These are phyloP conservation scores for Hydrolagus colliei DNA, from an alignment of 2,797 vertebrate genomes.

Conservation along the genomic window DNA sequence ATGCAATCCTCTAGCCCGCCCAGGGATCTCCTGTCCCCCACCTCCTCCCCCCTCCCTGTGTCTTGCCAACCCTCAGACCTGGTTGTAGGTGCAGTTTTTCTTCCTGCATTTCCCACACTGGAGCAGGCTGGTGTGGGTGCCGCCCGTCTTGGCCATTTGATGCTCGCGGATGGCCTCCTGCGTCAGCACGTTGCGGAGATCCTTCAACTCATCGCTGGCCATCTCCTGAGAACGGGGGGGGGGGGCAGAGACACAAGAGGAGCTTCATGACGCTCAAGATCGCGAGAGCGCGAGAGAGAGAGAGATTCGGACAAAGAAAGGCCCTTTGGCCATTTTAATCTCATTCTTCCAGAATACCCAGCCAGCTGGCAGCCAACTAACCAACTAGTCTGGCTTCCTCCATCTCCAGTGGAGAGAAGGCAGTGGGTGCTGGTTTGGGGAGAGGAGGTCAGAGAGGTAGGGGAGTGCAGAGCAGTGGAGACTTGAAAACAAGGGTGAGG, in stretches of 20 bases:
- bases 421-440: no score
- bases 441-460: no score
- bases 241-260: not conserved
- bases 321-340: no score
- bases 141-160: constrained; percentile 94
- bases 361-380: no score
- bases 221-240: constrained; percentile 68
- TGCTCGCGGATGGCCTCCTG: constrained; percentile 95
- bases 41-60: rapidly evolving
- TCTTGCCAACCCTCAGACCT: constrained; percentile 54
- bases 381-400: no score
- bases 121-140: constrained; percentile 84
- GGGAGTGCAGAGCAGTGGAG: no score
- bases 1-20: not conserved
- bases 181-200: constrained; percentile 82
- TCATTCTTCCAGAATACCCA: no score
- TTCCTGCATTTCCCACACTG: constrained; percentile 92
- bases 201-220: constrained; percentile 91
- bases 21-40: not conserved
- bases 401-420: no score
- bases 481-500: no score
- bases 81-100: constrained; percentile 96
- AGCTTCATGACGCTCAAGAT: no score
- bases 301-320: no score
- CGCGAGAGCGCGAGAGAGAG: no score